These are phyloP conservation scores for Rhinella marina DNA, from an alignment of 2,797 vertebrate genomes.

Conservation along the genomic window DNA sequence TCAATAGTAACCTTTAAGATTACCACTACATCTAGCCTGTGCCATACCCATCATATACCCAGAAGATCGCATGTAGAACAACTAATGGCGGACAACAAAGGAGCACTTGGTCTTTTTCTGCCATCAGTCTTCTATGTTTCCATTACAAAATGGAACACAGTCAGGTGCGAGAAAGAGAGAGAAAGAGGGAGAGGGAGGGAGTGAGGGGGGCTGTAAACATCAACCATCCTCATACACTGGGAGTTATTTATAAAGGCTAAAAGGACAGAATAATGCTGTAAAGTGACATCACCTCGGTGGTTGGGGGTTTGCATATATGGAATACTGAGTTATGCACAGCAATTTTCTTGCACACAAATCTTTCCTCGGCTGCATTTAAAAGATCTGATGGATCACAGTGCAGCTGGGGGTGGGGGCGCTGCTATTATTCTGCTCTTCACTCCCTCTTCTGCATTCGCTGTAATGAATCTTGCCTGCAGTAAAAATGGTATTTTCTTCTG, in stretches of 20 bases:
- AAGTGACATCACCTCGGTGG: slow-evolving; percentile 14
- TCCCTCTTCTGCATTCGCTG: slow-evolving; percentile 45
- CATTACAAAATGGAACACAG: slow-evolving; percentile 13
- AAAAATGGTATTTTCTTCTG: slow-evolving; percentile 50
- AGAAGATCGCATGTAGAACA: not conserved
- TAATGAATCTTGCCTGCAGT: slow-evolving; percentile 57
- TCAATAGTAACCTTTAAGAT: not conserved
- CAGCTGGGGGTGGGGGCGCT: slow-evolving; percentile 27
- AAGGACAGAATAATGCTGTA: slow-evolving; percentile 25
- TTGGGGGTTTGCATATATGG: slow-evolving; percentile 2
- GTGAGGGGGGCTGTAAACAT: slow-evolving; percentile 7
- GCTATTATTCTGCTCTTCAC: slow-evolving; percentile 38
- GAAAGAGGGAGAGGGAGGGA: no score
- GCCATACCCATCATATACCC: not conserved
- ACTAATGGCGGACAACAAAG: not conserved
- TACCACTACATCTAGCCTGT: not conserved
- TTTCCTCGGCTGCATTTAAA: slow-evolving; percentile 38
- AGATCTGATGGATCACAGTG: slow-evolving; percentile 43
- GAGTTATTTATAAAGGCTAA: slow-evolving; percentile 40
- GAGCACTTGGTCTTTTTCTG: not conserved
- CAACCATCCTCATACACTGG: not conserved
- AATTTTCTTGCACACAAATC: slow-evolving; percentile 40
- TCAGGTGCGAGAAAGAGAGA: not conserved
- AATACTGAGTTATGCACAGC: slow-evolving; percentile 17
- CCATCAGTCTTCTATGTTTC: slow-evolving; percentile 13